These are phyloP conservation scores for Aegithalos caudatus DNA, from an alignment of 2,113 vertebrate species.

Conservation along the genomic window DNA sequence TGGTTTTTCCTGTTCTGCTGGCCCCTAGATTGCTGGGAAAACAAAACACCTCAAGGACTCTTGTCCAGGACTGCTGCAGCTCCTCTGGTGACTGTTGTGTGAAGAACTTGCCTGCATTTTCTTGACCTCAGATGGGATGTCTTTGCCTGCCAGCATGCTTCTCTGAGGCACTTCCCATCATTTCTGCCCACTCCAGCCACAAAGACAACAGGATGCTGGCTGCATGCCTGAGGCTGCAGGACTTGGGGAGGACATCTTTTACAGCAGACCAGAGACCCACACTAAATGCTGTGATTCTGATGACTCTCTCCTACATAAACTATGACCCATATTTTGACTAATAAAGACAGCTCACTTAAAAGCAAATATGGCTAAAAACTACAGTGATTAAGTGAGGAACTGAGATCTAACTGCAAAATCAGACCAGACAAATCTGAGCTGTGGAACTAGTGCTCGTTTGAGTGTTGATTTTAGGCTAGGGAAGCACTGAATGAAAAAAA, in stretches of 20 bases:
- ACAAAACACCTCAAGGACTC: background rate
- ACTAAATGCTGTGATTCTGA: background rate
- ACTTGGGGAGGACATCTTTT: background rate
- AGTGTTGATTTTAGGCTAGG: background rate
- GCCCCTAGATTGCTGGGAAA: background rate
- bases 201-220: background rate
- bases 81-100: background rate
- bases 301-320: background rate
- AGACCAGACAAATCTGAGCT: background rate
- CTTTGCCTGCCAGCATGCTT: background rate
- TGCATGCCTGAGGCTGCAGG: background rate
- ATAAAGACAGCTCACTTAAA: background rate
- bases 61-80: background rate
- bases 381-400: background rate
- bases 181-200: background rate
- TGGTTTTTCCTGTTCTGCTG: constrained; percentile 30
- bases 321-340: background rate
- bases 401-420: background rate
- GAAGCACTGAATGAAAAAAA: background rate
- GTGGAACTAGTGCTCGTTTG: background rate
- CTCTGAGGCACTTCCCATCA: background rate
- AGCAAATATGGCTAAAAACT: background rate
- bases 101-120: background rate
- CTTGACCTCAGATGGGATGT: background rate
- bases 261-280: background rate